Conservation (phyloP, 2,888 invertebrate genomes). For the Caenorhabditis japonica region DNA sequence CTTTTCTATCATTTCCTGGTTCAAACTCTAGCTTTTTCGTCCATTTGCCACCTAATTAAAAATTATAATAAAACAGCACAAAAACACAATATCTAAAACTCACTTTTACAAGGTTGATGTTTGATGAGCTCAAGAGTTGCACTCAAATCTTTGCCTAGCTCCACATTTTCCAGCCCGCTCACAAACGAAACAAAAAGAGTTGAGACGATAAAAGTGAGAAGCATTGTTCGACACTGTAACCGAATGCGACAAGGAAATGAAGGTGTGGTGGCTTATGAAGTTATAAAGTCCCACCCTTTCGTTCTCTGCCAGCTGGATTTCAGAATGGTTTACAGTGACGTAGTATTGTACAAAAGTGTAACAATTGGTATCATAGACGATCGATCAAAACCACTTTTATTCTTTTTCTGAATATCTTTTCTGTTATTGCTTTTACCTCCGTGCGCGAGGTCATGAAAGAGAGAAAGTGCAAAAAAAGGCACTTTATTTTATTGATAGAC, state of each 20-base stretch:
- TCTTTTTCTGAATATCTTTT: conserved; percentile 13
- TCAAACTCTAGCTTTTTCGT: conserved; percentile 75
- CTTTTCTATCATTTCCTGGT: conserved; percentile 68
- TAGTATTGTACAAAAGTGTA: conserved; percentile 55
- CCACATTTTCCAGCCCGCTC: conserved; percentile 44
- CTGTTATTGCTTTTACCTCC: conserved; percentile 30
- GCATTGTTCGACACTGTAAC: conserved; percentile 34
- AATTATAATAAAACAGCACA: too few relatives aligned
- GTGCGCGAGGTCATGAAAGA: conserved; percentile 34
- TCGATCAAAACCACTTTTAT: conserved; percentile 42
- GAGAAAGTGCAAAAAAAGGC: neutral
- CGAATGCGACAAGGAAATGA: conserved; percentile 23
- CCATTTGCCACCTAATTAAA: conserved; percentile 73
- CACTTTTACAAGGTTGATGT: conserved; percentile 74
- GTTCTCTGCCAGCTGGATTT: conserved; percentile 45
- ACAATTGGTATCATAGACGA: conserved; percentile 30
- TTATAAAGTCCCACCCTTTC: conserved; percentile 28
- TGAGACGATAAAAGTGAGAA: conserved; percentile 6
- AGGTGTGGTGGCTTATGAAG: conserved; percentile 45
- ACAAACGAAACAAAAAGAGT: conserved; percentile 17
- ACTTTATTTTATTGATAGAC: conserved; percentile 18
- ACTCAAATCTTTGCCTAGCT: conserved; percentile 71
- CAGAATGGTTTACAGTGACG: conserved; percentile 47
- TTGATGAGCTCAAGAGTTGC: conserved; percentile 74
- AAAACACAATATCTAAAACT: conserved; percentile 8